Percentiles rank a stretch among this genome's conserved stretches.
These are phyloP conservation scores for Zonotrichia leucophrys DNA, from an alignment of 2,113 vertebrate species.

Conservation along the genomic window DNA sequence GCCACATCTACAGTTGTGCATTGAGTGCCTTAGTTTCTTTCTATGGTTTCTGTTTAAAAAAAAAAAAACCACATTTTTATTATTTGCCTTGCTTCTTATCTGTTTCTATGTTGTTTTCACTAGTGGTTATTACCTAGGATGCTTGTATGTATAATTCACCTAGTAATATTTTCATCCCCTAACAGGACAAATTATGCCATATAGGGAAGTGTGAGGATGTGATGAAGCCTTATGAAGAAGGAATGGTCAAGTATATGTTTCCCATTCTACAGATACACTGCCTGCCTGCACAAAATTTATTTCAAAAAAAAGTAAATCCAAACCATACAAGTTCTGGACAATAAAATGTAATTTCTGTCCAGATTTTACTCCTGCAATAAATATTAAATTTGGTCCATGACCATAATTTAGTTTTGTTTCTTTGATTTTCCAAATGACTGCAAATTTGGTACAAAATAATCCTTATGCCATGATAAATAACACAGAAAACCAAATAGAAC, in stretches of 20 bases:
- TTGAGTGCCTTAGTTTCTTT: neutral
- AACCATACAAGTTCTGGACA: neutral
- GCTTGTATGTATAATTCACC: neutral
- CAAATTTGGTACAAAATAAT: neutral
- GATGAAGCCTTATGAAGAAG: neutral
- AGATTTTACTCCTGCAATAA: neutral
- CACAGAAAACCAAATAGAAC: neutral
- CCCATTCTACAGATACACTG: neutral
- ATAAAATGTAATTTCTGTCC: rapidly evolving
- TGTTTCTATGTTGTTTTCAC: neutral
- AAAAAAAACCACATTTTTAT: neutral
- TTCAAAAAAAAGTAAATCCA: neutral
- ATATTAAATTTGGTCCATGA: neutral
- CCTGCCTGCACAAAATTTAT: neutral
- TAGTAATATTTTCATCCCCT: neutral
- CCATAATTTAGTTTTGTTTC: neutral
- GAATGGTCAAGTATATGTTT: neutral
- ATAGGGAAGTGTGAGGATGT: neutral
- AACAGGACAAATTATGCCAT: neutral
- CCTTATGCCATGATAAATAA: neutral
- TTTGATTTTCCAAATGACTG: neutral
- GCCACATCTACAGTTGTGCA: neutral
- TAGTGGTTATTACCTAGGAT: neutral
- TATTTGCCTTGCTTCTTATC: neutral
- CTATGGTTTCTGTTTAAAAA: neutral